phyloP scores from a whole-genome alignment of 1,140 invertebrate species.

The Teleogryllus occipitalis region DNA sequence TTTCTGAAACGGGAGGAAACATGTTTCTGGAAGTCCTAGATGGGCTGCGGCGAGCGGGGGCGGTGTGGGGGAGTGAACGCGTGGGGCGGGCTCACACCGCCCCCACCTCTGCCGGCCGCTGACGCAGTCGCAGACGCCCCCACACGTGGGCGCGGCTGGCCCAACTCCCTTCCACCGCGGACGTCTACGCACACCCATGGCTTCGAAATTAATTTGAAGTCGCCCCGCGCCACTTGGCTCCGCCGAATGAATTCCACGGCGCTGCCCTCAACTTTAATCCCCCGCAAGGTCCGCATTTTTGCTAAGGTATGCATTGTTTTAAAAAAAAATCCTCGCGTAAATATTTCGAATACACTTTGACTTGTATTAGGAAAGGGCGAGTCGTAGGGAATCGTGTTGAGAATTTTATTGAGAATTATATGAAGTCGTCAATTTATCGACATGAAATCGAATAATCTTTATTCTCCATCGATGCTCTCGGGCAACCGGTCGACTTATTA shows the following conservation, averaged over 20 bases:
- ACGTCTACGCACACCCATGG: too few relatives aligned
- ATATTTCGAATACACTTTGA: neutral
- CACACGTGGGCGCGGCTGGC: too few relatives aligned
- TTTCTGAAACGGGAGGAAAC: constrained; percentile 3
- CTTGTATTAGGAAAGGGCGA: neutral
- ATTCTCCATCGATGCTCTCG: neutral
- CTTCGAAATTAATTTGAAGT: neutral
- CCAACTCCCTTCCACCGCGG: too few relatives aligned
- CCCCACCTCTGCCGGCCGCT: neutral
- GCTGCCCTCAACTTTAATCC: neutral
- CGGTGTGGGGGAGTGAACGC: neutral
- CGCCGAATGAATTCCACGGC: neutral
- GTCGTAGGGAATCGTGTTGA: neutral
- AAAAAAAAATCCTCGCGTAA: neutral
- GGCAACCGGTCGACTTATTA: too few relatives aligned
- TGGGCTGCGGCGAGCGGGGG: too few relatives aligned
- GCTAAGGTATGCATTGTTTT: neutral
- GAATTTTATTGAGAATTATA: constrained; percentile 1
- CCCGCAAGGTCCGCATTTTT: neutral
- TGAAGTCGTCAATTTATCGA: neutral
- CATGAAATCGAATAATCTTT: neutral
- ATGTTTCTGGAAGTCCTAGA: neutral
- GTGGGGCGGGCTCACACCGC: neutral
- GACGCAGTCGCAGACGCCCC: neutral
- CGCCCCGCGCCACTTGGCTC: neutral